A percentile compares a stretch with the other conserved stretches of the same genome.
phyloP scores from a whole-genome alignment of 2,888 invertebrate species.

The Caenorhabditis wallacei region DNA sequence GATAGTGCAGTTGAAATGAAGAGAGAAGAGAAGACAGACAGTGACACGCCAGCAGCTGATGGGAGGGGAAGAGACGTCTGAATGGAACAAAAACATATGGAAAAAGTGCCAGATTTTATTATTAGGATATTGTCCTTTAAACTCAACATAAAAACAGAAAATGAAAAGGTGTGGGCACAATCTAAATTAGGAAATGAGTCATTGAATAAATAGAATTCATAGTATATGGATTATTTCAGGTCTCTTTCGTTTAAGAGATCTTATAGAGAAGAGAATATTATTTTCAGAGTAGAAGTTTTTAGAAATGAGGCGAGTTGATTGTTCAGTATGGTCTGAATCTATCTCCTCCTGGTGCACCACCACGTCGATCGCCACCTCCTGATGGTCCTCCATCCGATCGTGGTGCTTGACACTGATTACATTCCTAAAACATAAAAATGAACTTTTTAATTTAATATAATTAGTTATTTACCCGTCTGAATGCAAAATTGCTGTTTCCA shows the following conservation, averaged over 20 bases:
- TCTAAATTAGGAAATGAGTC: neutral
- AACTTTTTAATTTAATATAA: too few relatives aligned
- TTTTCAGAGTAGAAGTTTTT: neutral
- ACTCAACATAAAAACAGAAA: slow-evolving; percentile 8
- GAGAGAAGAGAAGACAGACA: slow-evolving; percentile 27
- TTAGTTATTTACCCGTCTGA: slow-evolving; percentile 69
- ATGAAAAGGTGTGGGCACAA: neutral
- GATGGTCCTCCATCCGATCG: slow-evolving; percentile 54
- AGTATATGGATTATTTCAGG: neutral
- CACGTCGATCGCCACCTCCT: slow-evolving; percentile 46
- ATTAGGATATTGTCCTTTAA: slow-evolving; percentile 15
- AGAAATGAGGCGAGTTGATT: neutral
- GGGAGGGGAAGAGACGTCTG: slow-evolving; percentile 19
- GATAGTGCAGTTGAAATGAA: slow-evolving; percentile 33
- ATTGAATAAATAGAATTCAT: neutral
- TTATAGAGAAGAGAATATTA: slow-evolving; percentile 21
- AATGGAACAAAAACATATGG: slow-evolving; percentile 35
- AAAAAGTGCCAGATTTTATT: slow-evolving; percentile 33
- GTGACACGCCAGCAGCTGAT: slow-evolving; percentile 62
- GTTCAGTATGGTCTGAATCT: slow-evolving; percentile 61
- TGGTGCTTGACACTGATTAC: slow-evolving; percentile 72
- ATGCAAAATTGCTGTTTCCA: slow-evolving; percentile 81
- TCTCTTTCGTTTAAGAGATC: slow-evolving; percentile 31
- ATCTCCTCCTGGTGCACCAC: slow-evolving; percentile 64
- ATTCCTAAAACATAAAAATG: slow-evolving; percentile 56